Percentiles rank a stretch among this genome's conserved stretches.
Evolutionary conservation across 2,113 vertebrate species (phyloP).

Genomic region (Heterotis niloticus): DNA sequence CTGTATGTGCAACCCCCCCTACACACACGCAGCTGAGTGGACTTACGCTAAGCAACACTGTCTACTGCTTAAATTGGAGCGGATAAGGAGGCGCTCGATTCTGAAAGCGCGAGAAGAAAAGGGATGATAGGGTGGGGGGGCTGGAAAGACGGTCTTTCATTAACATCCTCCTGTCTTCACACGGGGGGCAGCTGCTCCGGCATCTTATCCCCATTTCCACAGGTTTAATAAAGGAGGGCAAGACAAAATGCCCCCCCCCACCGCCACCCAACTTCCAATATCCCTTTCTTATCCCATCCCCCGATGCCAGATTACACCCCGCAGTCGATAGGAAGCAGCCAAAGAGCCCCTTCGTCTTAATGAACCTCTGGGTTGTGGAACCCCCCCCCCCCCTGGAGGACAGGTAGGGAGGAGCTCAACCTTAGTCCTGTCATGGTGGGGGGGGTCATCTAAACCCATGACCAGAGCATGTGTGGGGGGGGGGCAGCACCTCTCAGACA

Average conservation of each 20-base stretch:
- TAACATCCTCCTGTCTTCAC: constrained; percentile 37
- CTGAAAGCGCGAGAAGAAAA: not conserved
- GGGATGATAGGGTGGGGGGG: not conserved
- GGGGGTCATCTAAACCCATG: not conserved
- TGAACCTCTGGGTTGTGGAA: constrained; percentile 13
- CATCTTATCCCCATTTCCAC: constrained; percentile 47
- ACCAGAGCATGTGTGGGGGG: not conserved
- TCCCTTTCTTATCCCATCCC: not conserved
- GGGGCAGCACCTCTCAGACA: not conserved
- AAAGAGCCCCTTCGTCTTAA: not conserved
- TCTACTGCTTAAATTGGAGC: not conserved
- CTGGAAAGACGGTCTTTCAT: constrained; percentile 46
- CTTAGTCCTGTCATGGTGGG: not conserved
- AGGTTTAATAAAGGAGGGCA: constrained; percentile 52
- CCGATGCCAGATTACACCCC: constrained; percentile 8
- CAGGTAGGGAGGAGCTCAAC: constrained; percentile 5
- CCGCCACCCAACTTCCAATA: constrained; percentile 11
- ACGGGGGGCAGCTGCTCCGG: constrained; percentile 43
- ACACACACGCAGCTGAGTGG: not conserved
- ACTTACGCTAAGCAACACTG: not conserved
- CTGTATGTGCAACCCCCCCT: not conserved
- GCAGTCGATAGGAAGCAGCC: constrained; percentile 1
- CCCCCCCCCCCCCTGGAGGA: not conserved
- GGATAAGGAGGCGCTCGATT: not conserved
- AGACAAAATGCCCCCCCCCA: constrained; percentile 25